Base-by-base conservation (phyloP, 2,888 invertebrate genomes). In the Micropterix aruncella region DNA sequence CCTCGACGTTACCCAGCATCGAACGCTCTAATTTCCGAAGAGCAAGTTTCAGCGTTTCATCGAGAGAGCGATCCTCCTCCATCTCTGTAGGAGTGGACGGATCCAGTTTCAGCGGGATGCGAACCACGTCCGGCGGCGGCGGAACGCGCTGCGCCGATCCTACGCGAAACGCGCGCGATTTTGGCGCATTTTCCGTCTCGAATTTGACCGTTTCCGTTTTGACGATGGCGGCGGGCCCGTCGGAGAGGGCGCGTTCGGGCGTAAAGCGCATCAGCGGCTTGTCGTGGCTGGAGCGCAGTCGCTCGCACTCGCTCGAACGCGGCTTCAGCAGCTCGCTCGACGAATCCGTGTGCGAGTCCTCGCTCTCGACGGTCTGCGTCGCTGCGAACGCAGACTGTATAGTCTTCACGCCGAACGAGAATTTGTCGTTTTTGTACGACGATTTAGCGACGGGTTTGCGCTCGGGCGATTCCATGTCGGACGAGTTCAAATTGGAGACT, bases 381-480 rank as follows among this genome's bases (percentile, higher is more conserved):
- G 44, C 61, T 48, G 58, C 62, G 52, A 67, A 67, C 48, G 65
- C 66, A 45, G 60, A 62, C 41, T 63, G 63, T 16, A 64, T 51
- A 3, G 65, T 61, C 53, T 64, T 70, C 56, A 76, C 75, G 56
- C 68, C 72, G 61, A 52, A 72, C 40, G 52, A 46, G 38, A 65
- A 41, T 9, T 19, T 38, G 9, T 41, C 37, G 38, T 7, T 37
- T 41, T 37, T 45, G 41, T 42, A 42, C 64, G 2, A 65, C 67
- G 46, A 65, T 41, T 45, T 41, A 38, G 55, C 54, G 42, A 53
- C 51, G 14, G 55, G 54, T 2, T 54, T 52, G 16, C 42, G 40
- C 41, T 47, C 40, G 3, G 50, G 50, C 15, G 48, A 47, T 15
- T 48, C 46, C 37, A 66, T 65, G 52, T 68, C 69, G 1, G 67